These are phyloP conservation scores for Caenorhabditis afra DNA, from an alignment of 2,888 invertebrate species.

Conservation along the genomic window DNA sequence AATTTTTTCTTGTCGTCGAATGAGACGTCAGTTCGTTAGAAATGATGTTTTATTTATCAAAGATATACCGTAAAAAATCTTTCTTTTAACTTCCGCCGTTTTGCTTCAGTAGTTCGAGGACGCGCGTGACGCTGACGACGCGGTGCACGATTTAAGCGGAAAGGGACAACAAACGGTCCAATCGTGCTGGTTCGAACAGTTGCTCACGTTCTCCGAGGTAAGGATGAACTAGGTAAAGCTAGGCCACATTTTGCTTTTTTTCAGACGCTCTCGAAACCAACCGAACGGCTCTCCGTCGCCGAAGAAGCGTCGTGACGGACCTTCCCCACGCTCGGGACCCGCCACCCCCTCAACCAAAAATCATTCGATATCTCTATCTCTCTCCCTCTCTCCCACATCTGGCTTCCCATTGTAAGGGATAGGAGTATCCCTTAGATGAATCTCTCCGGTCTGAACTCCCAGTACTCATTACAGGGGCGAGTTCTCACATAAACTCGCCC, in stretches of 20 bases:
- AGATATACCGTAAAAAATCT: no score
- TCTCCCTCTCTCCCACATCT: no score
- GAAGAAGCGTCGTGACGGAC: slow-evolving; percentile 45
- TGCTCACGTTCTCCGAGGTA: slow-evolving; percentile 53
- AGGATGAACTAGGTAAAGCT: background rate
- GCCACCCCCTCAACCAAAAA: slow-evolving; percentile 20
- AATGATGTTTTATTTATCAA: no score
- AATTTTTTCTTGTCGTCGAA: no score
- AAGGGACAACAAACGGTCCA: slow-evolving; percentile 74
- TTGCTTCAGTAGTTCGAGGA: slow-evolving; percentile 83
- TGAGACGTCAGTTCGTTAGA: no score
- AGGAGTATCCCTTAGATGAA: no score
- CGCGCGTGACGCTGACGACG: slow-evolving; percentile 83
- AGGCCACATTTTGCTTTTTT: background rate
- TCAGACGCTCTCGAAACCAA: slow-evolving; percentile 52
- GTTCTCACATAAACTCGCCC: no score
- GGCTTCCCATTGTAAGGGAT: no score
- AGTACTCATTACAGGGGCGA: no score
- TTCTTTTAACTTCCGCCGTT: no score
- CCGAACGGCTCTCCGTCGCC: slow-evolving; percentile 51
- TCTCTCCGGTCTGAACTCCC: no score
- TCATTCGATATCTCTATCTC: background rate
- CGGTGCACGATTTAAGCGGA: slow-evolving; percentile 83
- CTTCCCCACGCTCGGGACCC: slow-evolving; percentile 49
- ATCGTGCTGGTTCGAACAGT: slow-evolving; percentile 43